Evolutionary conservation across 1,140 invertebrate genomes (phyloP).

Genomic region (Psix sp.): DNA sequence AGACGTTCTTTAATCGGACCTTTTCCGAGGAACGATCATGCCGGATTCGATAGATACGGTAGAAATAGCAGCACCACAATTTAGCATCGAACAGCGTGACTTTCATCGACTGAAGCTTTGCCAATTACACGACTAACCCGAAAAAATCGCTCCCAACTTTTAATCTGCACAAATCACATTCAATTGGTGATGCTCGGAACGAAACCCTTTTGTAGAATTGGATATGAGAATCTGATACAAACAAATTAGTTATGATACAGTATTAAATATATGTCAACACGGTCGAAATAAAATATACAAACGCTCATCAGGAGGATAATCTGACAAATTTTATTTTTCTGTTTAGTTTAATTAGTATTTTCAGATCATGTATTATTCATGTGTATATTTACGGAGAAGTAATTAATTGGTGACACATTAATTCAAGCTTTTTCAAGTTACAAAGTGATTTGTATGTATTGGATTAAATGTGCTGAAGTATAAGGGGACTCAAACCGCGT

Average conservation of each 20-base stretch:
- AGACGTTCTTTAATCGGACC: conserved; percentile 56
- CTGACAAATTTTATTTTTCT: too few species aligned
- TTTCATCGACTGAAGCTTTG: conserved; percentile 46
- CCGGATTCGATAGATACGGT: conserved; percentile 59
- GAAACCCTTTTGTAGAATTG: too few species aligned
- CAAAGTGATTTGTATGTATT: conserved; percentile 21
- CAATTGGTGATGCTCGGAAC: conserved; percentile 18
- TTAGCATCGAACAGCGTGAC: conserved; percentile 52
- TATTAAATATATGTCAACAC: too few species aligned
- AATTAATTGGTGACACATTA: background rate
- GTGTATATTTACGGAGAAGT: too few species aligned
- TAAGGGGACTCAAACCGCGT: conserved; percentile 25
- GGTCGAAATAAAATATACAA: too few species aligned
- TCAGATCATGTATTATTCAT: too few species aligned
- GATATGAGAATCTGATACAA: too few species aligned
- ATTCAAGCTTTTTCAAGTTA: too few species aligned
- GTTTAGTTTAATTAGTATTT: too few species aligned
- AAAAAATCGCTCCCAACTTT: conserved; percentile 43
- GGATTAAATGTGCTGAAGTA: conserved; percentile 6
- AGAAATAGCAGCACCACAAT: conserved; percentile 43
- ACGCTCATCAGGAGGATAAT: too few species aligned
- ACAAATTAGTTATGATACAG: too few species aligned
- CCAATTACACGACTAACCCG: conserved; percentile 45
- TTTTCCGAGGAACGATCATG: conserved; percentile 47
- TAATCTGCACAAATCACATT: conserved; percentile 35